These are phyloP conservation scores for Drosophila eugracilis DNA, from an alignment of 1,140 invertebrate species.

Conservation along the genomic window DNA sequence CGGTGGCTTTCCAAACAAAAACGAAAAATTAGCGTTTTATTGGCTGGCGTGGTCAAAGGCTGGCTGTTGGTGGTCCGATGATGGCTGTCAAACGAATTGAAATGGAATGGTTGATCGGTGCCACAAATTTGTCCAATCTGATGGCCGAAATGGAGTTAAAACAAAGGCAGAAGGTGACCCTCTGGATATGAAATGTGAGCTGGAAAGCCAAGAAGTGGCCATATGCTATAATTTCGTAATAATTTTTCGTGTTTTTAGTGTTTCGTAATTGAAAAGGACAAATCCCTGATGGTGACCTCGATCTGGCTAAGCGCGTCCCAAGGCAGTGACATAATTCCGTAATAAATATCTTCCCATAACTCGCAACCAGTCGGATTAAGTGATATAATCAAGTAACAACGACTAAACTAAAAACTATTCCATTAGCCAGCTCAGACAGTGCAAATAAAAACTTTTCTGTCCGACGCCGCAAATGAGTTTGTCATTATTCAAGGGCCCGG, in stretches of 20 bases:
- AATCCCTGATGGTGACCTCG: conserved; percentile 1
- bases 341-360: conserved; percentile 23
- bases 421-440: conserved; percentile 35
- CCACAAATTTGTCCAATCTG: conserved; percentile 1
- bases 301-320: background rate
- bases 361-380: conserved; percentile 23
- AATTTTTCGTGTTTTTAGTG: too few species aligned
- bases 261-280: background rate
- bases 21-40: conserved; percentile 50
- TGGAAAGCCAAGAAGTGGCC: too few species aligned
- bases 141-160: conserved; percentile 1
- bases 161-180: conserved; percentile 18
- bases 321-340: conserved; percentile 16
- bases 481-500: conserved; percentile 68
- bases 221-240: conserved; percentile 1
- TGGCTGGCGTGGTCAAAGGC: background rate
- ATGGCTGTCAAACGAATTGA: conserved; percentile 21
- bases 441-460: conserved; percentile 65
- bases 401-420: conserved; percentile 27
- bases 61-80: background rate
- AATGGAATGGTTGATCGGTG: conserved; percentile 5
- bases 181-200: background rate
- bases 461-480: conserved; percentile 68
- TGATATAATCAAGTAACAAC: conserved; percentile 40
- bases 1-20: background rate